Conservation (phyloP, 2,113 vertebrate genomes). For the Chlamydotis undulata region DNA sequence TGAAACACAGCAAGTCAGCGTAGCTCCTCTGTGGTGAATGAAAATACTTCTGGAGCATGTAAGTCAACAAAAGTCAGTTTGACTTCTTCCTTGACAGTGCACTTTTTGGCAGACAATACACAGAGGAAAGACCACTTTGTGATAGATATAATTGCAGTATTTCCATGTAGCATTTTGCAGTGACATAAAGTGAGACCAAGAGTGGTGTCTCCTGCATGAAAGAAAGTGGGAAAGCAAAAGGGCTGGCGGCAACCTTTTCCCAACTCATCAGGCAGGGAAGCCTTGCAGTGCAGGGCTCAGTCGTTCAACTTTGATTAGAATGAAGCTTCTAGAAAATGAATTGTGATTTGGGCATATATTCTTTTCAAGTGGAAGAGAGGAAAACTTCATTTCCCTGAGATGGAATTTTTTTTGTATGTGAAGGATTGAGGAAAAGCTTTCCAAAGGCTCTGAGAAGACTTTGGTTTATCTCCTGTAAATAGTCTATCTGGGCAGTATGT, state of each 20-base stretch:
- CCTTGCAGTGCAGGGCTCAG: not conserved
- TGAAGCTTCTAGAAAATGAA: not conserved
- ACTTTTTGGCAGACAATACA: not conserved
- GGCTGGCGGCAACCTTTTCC: not conserved
- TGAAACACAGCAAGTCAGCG: not conserved
- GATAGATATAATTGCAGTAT: not conserved
- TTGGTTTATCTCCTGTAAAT: not conserved
- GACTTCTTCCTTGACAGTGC: not conserved
- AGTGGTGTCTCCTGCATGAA: fast-evolving
- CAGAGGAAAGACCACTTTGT: not conserved
- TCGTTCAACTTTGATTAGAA: not conserved
- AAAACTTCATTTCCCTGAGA: not conserved
- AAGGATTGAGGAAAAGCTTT: not conserved
- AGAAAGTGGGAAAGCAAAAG: not conserved
- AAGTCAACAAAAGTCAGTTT: not conserved
- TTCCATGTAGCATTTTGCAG: not conserved
- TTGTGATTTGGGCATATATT: not conserved
- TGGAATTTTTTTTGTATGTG: not conserved
- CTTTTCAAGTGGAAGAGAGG: not conserved
- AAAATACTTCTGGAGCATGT: not conserved
- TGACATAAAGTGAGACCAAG: not conserved
- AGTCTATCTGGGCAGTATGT: not conserved
- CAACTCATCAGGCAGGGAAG: not conserved
- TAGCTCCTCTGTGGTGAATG: not conserved
- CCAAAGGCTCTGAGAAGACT: not conserved